These are phyloP conservation scores for Hippocampus abdominalis DNA, from an alignment of 2,113 vertebrate species.

Conservation along the genomic window DNA sequence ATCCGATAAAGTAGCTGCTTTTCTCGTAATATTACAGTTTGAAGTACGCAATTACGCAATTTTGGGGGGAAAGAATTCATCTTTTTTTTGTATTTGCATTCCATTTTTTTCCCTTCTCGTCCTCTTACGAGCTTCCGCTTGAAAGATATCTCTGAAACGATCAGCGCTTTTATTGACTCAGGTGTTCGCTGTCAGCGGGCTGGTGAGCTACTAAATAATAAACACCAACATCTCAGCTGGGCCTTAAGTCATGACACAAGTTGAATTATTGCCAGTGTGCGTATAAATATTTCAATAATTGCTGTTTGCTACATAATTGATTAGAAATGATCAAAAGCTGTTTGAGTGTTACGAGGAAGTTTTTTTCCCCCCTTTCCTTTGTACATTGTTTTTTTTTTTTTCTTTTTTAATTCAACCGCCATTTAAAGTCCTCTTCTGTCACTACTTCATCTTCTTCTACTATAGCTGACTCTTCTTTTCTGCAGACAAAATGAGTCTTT, in stretches of 20 bases:
- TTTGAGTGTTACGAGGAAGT: neutral
- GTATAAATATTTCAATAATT: constrained; percentile 54
- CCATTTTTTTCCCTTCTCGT: neutral
- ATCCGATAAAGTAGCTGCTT: neutral
- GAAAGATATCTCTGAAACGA: neutral
- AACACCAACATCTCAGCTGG: neutral
- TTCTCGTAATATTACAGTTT: neutral
- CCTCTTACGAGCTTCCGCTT: neutral
- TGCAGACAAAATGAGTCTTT: constrained; percentile 25
- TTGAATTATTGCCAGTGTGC: constrained; percentile 4
- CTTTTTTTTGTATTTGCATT: neutral
- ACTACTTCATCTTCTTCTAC: neutral
- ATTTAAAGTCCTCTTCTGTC: neutral
- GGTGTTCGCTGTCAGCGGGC: neutral
- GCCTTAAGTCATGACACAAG: constrained; percentile 12
- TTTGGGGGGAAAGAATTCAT: neutral
- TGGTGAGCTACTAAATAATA: neutral
- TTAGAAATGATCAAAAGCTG: constrained; percentile 27
- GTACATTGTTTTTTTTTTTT: neutral
- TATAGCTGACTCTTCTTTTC: constrained; percentile 4
- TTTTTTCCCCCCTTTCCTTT: neutral
- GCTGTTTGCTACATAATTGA: constrained; percentile 52
- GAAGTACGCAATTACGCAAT: neutral
- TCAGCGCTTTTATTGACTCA: neutral
- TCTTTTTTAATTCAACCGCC: neutral